Percentiles rank a stretch among this genome's conserved stretches.
Conservation (phyloP, 2,888 invertebrate genomes). For the Opisthograptis luteolata region DNA sequence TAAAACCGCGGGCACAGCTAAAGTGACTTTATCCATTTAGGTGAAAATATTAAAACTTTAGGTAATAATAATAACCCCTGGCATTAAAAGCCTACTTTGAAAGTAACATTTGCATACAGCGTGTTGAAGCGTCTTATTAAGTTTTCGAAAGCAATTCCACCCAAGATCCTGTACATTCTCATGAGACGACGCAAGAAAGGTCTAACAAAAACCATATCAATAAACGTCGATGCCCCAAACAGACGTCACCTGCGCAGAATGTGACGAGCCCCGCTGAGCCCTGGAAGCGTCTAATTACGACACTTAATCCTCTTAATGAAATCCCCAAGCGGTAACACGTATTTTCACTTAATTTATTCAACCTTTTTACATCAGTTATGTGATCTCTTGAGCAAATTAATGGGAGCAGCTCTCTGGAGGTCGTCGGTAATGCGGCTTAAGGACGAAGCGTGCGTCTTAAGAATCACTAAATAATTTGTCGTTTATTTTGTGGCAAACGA, state of each 20-base stretch:
- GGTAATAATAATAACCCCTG: too few species aligned
- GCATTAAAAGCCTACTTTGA: not conserved
- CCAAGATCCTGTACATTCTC: not conserved
- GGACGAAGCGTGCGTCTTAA: conserved; percentile 7
- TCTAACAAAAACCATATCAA: conserved; percentile 18
- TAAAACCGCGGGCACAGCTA: not conserved
- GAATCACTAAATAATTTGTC: conserved; percentile 16
- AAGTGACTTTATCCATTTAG: not conserved
- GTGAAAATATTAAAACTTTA: conserved; percentile 1
- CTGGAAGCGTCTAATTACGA: conserved; percentile 54
- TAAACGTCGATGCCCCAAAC: conserved; percentile 21
- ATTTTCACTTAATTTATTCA: conserved; percentile 48
- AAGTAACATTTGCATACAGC: not conserved
- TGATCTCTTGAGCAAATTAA: conserved; percentile 29
- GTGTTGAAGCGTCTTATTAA: not conserved
- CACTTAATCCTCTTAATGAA: conserved; percentile 64
- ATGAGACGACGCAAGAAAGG: conserved; percentile 1
- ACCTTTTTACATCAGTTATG: conserved; percentile 36
- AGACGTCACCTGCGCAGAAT: conserved; percentile 25
- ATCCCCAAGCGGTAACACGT: conserved; percentile 48
- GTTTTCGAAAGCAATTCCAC: not conserved
- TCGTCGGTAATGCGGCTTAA: conserved; percentile 10
- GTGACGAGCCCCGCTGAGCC: conserved; percentile 28
- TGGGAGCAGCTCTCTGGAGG: conserved; percentile 7
- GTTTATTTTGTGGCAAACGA: not conserved